phyloP scores from a whole-genome alignment of 92 coral and sea anemone species.

The Zoanthus gigantus region DNA sequence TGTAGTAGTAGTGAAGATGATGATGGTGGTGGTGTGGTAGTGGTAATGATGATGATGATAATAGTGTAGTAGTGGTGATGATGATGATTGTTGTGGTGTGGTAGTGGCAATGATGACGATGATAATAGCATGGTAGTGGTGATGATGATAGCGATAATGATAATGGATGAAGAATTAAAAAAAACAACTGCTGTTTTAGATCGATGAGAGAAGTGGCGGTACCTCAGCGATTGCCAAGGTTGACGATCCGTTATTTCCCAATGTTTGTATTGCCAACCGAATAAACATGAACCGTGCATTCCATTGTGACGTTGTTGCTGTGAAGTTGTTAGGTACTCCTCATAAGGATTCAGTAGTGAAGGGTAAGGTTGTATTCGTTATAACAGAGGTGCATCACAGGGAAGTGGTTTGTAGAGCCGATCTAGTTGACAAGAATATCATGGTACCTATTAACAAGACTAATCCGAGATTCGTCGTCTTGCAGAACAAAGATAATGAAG shows the following conservation, averaged over 20 bases:
- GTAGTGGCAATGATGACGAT: too few relatives aligned
- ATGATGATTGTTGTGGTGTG: too few relatives aligned
- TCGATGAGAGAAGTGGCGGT: slow-evolving; percentile 74
- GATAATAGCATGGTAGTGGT: too few relatives aligned
- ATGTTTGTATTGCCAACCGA: slow-evolving; percentile 75
- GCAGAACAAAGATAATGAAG: slow-evolving; percentile 83
- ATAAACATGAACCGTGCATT: slow-evolving; percentile 86
- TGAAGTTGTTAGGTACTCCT: slow-evolving; percentile 54
- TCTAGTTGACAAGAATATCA: slow-evolving; percentile 75
- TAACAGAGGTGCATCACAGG: slow-evolving; percentile 79
- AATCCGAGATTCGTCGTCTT: slow-evolving; percentile 86
- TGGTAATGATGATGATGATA: too few relatives aligned
- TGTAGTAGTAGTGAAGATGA: too few relatives aligned
- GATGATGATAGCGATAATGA: not conserved
- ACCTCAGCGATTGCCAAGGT: slow-evolving; percentile 72
- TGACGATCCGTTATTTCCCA: slow-evolving; percentile 61
- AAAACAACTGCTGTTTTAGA: not conserved
- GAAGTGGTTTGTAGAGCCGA: slow-evolving; percentile 81
- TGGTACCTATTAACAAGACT: slow-evolving; percentile 88
- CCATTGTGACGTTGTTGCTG: slow-evolving; percentile 87
- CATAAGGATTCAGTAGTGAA: slow-evolving; percentile 33
- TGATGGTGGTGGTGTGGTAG: too few relatives aligned
- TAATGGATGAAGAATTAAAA: not conserved
- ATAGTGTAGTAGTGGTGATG: too few relatives aligned
- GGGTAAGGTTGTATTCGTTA: slow-evolving; percentile 83